Conservation (phyloP, 2,888 invertebrate species). For the Acanthoscelides obtectus region DNA sequence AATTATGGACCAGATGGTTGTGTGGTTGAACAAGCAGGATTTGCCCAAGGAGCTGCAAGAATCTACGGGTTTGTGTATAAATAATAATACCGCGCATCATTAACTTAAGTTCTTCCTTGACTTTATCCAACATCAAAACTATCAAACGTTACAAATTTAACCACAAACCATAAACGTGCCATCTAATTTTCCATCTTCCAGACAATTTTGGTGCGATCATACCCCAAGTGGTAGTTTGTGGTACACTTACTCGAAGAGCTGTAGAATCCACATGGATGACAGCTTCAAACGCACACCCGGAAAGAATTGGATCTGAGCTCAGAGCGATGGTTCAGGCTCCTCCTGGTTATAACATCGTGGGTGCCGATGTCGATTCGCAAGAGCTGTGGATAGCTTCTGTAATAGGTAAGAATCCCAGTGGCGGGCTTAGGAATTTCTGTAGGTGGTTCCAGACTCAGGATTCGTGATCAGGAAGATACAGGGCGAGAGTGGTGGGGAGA, state of each 20-base stretch:
- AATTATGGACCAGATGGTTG: slow-evolving; percentile 77
- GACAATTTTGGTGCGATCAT: slow-evolving; percentile 65
- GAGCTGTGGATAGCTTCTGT: slow-evolving; percentile 97
- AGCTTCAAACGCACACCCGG: slow-evolving; percentile 87
- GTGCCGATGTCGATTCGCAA: slow-evolving; percentile 98
- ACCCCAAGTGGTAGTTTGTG: slow-evolving; percentile 72
- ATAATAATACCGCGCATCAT: no score
- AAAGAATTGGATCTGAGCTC: slow-evolving; percentile 92
- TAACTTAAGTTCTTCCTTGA: no score
- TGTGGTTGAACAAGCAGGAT: slow-evolving; percentile 63
- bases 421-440: no score
- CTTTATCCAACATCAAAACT: no score
- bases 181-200: no score
- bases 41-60: slow-evolving; percentile 46
- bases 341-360: slow-evolving; percentile 82
- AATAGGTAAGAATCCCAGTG: slow-evolving; percentile 46
- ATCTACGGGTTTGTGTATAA: slow-evolving; percentile 12
- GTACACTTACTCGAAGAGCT: slow-evolving; percentile 91
- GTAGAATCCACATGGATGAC: slow-evolving; percentile 99
- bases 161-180: no score
- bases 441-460: no score
- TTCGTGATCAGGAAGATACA: no score
- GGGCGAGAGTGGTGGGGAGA: no score
- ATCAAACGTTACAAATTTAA: no score
- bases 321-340: slow-evolving; percentile 94